Conservation (phyloP, 2,113 vertebrate genomes). For the Zosterops lateralis region DNA sequence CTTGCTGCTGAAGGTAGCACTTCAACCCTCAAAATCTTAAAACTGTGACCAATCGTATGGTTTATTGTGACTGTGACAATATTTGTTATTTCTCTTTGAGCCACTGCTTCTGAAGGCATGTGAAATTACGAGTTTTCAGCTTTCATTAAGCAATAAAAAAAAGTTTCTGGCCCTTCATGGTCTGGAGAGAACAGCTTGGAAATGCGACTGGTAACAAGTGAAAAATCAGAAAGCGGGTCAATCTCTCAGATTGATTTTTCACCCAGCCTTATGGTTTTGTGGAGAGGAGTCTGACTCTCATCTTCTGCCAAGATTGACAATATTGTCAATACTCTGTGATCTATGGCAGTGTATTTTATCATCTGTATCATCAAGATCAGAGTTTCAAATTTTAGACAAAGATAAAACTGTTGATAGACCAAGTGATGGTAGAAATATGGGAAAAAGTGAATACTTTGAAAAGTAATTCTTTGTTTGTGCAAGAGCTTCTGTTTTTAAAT, state of each 20-base stretch:
- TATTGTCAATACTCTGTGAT: conserved; percentile 14
- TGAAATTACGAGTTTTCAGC: conserved; percentile 34
- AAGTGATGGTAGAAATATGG: background rate
- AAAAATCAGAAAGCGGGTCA: conserved; percentile 48
- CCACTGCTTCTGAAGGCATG: background rate
- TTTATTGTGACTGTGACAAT: background rate
- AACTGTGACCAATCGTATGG: background rate
- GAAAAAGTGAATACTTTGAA: background rate
- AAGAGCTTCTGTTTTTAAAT: background rate
- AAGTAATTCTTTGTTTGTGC: background rate
- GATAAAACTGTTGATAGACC: background rate
- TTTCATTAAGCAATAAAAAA: conserved; percentile 48
- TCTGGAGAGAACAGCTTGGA: conserved; percentile 33
- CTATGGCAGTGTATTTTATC: background rate
- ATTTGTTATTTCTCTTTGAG: background rate
- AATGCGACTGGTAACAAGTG: conserved; percentile 25
- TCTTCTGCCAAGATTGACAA: background rate
- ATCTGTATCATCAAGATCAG: background rate
- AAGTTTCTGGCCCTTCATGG: conserved; percentile 15
- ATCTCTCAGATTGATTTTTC: conserved; percentile 46
- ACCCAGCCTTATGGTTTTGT: background rate
- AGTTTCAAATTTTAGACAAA: background rate
- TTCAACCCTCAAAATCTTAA: background rate
- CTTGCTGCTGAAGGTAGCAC: background rate
- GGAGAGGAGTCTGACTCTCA: background rate